Evolutionary conservation across 2,888 invertebrate species (phyloP).

Genomic region (Tipula vernalis): DNA sequence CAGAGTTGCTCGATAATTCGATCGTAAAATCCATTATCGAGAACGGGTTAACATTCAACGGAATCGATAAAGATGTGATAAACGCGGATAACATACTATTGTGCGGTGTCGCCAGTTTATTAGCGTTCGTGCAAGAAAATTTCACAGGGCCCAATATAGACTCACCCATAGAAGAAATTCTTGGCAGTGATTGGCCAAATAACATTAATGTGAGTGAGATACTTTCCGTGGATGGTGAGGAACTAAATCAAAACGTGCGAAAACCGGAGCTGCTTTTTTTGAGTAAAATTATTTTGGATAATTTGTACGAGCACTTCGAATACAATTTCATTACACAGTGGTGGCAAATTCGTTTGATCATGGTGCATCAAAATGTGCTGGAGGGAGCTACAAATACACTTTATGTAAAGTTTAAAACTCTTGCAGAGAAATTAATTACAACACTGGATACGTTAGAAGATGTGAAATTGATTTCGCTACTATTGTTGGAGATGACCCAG

Average conservation of each 20-base stretch:
- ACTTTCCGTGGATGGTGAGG: slow-evolving; percentile 50
- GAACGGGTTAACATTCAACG: neutral
- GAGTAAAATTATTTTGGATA: slow-evolving; percentile 35
- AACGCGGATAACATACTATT: slow-evolving; percentile 30
- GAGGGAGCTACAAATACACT: slow-evolving; percentile 63
- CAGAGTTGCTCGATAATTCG: neutral
- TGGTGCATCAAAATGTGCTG: slow-evolving; percentile 61
- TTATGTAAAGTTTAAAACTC: slow-evolving; percentile 34
- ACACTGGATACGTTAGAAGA: slow-evolving; percentile 26
- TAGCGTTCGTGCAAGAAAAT: slow-evolving; percentile 67
- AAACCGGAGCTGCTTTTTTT: slow-evolving; percentile 37
- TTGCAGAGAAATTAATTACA: slow-evolving; percentile 19
- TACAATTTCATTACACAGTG: slow-evolving; percentile 25
- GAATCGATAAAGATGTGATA: neutral
- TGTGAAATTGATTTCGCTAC: slow-evolving; percentile 34
- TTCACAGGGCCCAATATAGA: slow-evolving; percentile 60
- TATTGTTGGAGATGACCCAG: slow-evolving; percentile 45
- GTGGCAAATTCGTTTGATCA: slow-evolving; percentile 65
- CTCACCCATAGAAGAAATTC: slow-evolving; percentile 33
- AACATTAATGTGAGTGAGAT: slow-evolving; percentile 29
- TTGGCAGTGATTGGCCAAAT: slow-evolving; percentile 36
- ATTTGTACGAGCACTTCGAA: slow-evolving; percentile 24
- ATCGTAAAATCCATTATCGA: neutral
- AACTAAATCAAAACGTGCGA: slow-evolving; percentile 49
- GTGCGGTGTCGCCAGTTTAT: slow-evolving; percentile 50